These are phyloP conservation scores for Zaprionus africanus DNA, from an alignment of 1,140 invertebrate genomes.

Conservation along the genomic window DNA sequence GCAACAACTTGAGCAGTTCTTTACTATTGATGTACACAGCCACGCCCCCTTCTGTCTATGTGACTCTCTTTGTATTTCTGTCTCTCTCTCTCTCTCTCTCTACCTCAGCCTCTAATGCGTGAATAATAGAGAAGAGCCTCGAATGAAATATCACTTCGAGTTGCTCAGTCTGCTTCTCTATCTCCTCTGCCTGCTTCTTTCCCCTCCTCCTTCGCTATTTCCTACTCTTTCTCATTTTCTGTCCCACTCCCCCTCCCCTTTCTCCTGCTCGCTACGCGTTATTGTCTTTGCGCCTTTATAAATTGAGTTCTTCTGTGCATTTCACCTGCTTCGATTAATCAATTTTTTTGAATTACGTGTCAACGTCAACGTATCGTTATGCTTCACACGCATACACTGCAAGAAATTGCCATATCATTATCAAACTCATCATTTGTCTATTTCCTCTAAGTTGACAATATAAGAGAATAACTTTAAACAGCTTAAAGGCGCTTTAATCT, in stretches of 20 bases:
- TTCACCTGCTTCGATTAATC: constrained; percentile 32
- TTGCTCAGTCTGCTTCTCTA: neutral
- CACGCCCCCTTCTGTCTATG: neutral
- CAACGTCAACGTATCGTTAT: constrained; percentile 4
- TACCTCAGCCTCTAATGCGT: constrained; percentile 1
- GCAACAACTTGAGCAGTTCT: constrained; percentile 4
- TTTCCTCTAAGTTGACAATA: neutral
- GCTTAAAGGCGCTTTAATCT: too few species aligned
- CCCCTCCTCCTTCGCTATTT: neutral
- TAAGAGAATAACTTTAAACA: too few species aligned
- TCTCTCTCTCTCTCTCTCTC: neutral
- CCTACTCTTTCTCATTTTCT: too few species aligned
- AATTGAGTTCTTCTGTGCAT: constrained; percentile 20
- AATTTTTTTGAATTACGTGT: constrained; percentile 36
- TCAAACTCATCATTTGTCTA: neutral
- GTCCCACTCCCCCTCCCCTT: too few species aligned
- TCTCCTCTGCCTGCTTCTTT: neutral
- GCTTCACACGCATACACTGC: constrained; percentile 13
- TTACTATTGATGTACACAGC: neutral
- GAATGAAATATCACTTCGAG: constrained; percentile 6
- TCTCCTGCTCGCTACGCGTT: neutral
- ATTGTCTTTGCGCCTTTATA: constrained; percentile 21
- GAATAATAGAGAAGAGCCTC: neutral
- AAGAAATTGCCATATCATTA: neutral
- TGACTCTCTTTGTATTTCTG: neutral